Conservation (phyloP, 2,797 vertebrate genomes). For the Lateolabrax maculatus region DNA sequence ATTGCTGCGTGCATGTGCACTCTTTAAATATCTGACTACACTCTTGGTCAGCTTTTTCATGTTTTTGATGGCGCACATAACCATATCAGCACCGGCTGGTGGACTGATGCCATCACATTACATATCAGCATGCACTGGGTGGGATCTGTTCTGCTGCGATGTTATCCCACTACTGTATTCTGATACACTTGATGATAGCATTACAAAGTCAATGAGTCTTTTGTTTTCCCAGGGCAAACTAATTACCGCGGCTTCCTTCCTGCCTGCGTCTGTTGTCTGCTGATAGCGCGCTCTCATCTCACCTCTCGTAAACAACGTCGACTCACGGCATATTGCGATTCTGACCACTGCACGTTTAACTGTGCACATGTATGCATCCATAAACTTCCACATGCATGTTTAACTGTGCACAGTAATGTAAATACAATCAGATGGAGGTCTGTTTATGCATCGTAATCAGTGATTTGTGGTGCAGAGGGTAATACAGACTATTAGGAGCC, state of each 20-base stretch:
- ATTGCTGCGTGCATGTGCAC: neutral
- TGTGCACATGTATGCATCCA: slow-evolving; percentile 10
- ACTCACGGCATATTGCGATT: neutral
- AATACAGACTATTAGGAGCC: slow-evolving; percentile 68
- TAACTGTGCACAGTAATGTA: slow-evolving; percentile 11
- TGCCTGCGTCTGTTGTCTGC: slow-evolving; percentile 52
- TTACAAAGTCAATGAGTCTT: slow-evolving; percentile 66
- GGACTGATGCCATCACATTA: slow-evolving; percentile 31
- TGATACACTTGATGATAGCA: slow-evolving; percentile 64
- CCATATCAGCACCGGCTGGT: slow-evolving; percentile 4
- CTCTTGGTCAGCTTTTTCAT: neutral
- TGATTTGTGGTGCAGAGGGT: slow-evolving; percentile 28
- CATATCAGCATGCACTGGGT: slow-evolving; percentile 38
- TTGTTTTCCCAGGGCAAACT: slow-evolving; percentile 74
- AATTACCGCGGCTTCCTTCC: slow-evolving; percentile 77
- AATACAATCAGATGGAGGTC: slow-evolving; percentile 41
- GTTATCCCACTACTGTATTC: slow-evolving; percentile 52
- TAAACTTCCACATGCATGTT: neutral
- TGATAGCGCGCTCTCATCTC: slow-evolving; percentile 68
- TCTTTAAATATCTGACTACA: neutral
- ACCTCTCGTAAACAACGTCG: slow-evolving; percentile 51
- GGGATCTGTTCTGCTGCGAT: slow-evolving; percentile 40
- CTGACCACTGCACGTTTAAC: neutral
- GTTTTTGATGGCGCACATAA: neutral
- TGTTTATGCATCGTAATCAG: slow-evolving; percentile 44